Conservation (phyloP, 2,113 vertebrate species). For the Pterophyllum scalare region DNA sequence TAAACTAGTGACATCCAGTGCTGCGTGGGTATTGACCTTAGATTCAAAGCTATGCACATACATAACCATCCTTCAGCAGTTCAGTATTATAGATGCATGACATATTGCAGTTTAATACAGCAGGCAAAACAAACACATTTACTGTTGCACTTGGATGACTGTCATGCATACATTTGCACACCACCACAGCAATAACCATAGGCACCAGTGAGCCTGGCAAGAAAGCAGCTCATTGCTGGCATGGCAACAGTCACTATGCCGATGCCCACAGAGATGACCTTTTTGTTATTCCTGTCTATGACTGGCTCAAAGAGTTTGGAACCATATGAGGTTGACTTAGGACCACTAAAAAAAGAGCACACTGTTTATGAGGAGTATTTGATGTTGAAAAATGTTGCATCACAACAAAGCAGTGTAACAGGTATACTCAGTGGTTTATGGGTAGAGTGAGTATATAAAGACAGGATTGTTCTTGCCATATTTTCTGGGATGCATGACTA, state of each 20-base stretch:
- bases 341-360: background rate
- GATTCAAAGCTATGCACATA: background rate
- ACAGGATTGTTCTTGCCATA: background rate
- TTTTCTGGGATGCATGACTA: background rate
- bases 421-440: background rate
- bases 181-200: background rate
- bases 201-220: background rate
- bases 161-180: background rate
- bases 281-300: conserved; percentile 34
- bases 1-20: conserved; percentile 25
- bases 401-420: background rate
- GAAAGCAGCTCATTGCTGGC: conserved; percentile 29
- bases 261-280: conserved; percentile 33
- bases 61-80: background rate
- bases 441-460: background rate
- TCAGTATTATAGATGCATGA: too few species aligned
- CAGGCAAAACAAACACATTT: background rate
- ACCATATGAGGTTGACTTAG: background rate
- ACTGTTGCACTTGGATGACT: background rate
- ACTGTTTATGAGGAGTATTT: background rate
- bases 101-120: background rate
- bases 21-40: conserved; percentile 14
- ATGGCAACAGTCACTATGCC: conserved; percentile 68
- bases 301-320: conserved; percentile 9
- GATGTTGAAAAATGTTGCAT: background rate